phyloP scores from a whole-genome alignment of 2,797 vertebrate species.

The Micrastur ruficollis region DNA sequence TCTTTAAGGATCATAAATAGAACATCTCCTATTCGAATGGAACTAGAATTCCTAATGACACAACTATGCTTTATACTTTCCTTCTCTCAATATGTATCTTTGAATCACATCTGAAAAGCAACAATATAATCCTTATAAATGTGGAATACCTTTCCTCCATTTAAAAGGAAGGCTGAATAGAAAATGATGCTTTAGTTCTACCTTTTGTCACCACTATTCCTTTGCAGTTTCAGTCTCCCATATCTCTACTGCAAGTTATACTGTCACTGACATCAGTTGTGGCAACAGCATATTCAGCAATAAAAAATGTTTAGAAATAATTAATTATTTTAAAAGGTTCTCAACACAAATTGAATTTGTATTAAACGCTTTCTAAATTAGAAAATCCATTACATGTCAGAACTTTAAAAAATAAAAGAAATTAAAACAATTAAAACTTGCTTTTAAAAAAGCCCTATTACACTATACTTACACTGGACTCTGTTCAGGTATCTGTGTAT shows the following conservation, averaged over 20 bases:
- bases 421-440: background rate
- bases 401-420: background rate
- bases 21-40: background rate
- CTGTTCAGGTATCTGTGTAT: background rate
- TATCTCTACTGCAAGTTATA: background rate
- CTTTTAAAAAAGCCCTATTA: background rate
- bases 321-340: background rate
- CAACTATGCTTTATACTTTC: background rate
- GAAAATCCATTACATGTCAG: background rate
- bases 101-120: background rate
- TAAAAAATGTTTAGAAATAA: background rate
- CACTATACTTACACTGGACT: background rate
- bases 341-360: background rate
- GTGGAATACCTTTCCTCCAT: background rate
- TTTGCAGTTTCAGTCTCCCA: background rate
- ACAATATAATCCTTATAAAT: background rate
- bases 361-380: background rate
- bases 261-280: background rate
- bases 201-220: background rate
- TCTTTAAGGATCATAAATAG: constrained; percentile 14
- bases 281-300: background rate
- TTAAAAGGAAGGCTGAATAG: background rate
- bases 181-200: background rate
- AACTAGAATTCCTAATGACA: constrained; percentile 16
- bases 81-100: background rate